These are phyloP conservation scores for Hypotaenidia philippensis DNA, from an alignment of 2,797 vertebrate species.

Conservation along the genomic window DNA sequence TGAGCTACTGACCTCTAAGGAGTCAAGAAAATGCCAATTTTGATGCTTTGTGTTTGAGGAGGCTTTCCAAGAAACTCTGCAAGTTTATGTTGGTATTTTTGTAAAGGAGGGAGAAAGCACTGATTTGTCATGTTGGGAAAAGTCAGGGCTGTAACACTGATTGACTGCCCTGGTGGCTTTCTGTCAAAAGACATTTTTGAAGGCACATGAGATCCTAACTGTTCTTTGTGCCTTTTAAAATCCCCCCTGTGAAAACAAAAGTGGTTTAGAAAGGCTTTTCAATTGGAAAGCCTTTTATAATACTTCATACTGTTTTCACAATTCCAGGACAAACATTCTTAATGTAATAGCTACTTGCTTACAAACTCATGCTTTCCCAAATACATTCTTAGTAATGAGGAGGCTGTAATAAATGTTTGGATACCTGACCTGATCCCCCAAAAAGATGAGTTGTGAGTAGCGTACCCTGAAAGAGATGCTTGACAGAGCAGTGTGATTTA, in stretches of 20 bases:
- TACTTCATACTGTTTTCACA: not conserved
- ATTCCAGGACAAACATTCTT: not conserved
- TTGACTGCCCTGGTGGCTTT: not conserved
- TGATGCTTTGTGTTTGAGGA: not conserved
- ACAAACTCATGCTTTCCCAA: not conserved
- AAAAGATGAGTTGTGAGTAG: not conserved
- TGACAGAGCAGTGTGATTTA: not conserved
- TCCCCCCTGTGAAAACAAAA: not conserved
- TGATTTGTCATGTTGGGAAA: not conserved
- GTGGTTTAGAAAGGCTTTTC: slow-evolving; percentile 15
- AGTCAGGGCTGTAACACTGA: not conserved
- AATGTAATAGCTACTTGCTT: not conserved
- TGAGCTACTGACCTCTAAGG: not conserved
- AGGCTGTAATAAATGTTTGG: not conserved
- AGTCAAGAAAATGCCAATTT: not conserved
- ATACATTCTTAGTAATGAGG: not conserved
- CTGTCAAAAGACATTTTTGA: not conserved
- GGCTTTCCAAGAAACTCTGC: not conserved
- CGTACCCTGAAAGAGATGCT: not conserved
- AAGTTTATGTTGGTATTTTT: not conserved
- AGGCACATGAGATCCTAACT: not conserved
- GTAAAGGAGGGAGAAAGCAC: not conserved
- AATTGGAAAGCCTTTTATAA: not conserved
- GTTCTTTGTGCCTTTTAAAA: not conserved
- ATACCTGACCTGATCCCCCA: not conserved